These are phyloP conservation scores for Sturnus vulgaris DNA, from an alignment of 2,113 vertebrate genomes.

Conservation along the genomic window DNA sequence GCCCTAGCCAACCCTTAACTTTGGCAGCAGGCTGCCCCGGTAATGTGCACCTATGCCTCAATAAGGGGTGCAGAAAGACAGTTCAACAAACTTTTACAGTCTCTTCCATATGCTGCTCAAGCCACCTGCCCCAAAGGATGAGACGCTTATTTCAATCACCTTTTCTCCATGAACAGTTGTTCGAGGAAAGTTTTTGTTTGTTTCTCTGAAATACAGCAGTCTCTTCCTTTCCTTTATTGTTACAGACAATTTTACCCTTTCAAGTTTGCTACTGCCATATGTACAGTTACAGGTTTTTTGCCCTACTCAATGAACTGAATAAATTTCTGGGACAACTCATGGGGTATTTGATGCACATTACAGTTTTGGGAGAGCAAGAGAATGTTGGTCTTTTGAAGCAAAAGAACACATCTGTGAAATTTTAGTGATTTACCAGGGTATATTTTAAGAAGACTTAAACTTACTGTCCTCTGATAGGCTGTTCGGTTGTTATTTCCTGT, in stretches of 20 bases:
- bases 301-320: not conserved
- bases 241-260: not conserved
- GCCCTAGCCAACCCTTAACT: not conserved
- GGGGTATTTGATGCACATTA: not conserved
- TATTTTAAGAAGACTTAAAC: not conserved
- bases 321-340: not conserved
- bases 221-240: not conserved
- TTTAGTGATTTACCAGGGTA: not conserved
- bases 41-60: not conserved
- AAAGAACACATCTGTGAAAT: not conserved
- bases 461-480: not conserved
- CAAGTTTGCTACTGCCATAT: not conserved
- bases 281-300: not conserved
- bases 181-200: not conserved
- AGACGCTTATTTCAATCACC: not conserved
- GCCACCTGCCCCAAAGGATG: fast-evolving
- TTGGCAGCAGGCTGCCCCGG: not conserved
- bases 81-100: not conserved
- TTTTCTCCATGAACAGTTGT: not conserved
- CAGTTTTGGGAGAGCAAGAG: not conserved
- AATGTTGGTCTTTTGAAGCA: not conserved
- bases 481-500: not conserved
- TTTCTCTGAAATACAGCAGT: not conserved
- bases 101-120: not conserved
- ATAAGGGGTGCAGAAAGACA: fast-evolving